Evolutionary conservation across 92 coral and sea anemone genomes (phyloP), one percentile per base, ranked within the genome.

Genomic region (Bergia sp.): DNA sequence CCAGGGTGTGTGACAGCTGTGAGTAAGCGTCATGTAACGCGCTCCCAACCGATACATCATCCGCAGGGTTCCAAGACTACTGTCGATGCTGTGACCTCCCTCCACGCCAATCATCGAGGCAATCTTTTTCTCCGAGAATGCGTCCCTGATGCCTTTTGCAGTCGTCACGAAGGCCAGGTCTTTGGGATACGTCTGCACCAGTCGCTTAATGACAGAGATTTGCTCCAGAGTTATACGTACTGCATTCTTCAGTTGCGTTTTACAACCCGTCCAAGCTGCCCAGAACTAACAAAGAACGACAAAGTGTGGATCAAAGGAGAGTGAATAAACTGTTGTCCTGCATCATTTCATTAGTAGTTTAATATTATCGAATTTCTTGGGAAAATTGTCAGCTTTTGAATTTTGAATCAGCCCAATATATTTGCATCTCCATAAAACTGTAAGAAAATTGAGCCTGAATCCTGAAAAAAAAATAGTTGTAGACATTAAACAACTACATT

Each of bases 71-170:
- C 88, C 98, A 21, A 94, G 91, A 72, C 98, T 94, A 12, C 93
- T 90, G 72, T 94, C 98, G 81, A 94, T 93, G 67, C 86, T 88
- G 79, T 94, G 98, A 45, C 98, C 98, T 4, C 98, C 93, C 86
- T 94, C 98, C 16, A 94, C 78, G 41, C 98, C 98, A 42, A 94
- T 93, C 98, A 94, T 43, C 16, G 95, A 94, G 80, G 91, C 98
- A 43, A 94, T 91, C 91, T 94, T 94, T 4, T 89, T 89, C 11
- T 74, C 83, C 40, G 90, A 81, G 73, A 90, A 88, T 1, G 95
- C 98, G 43, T 94, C 92, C 53, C 80, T 49, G 40, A 94, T 94
- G 76, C 94, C 98, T 71, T 91, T 86, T 4, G 98, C 92, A 1
- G 92, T 87, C 3, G 94, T 94, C 45, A 93, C 96, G 72, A 93